phyloP scores from a whole-genome alignment of 2,113 vertebrate genomes.

The Sphaerodactylus townsendi region DNA sequence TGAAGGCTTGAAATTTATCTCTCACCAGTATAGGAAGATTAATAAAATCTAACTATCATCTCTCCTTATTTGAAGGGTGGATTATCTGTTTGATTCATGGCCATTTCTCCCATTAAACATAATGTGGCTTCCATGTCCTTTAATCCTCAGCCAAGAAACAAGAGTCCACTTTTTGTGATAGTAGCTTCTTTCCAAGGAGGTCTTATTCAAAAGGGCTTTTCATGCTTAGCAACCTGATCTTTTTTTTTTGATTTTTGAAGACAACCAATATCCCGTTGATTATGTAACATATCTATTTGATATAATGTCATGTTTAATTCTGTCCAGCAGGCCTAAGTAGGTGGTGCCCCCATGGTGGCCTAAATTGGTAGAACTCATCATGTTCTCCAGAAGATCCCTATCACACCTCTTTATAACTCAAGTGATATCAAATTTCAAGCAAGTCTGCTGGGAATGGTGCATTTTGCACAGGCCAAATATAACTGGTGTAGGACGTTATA shows the following conservation, averaged over 20 bases:
- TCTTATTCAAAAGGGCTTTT: not conserved
- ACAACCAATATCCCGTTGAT: not conserved
- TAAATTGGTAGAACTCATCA: no score
- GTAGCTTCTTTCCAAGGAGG: not conserved
- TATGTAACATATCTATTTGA: no score
- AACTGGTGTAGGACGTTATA: no score
- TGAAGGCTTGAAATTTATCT: not conserved
- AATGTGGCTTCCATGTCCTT: not conserved
- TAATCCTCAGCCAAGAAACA: conserved; percentile 20
- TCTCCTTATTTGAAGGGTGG: not conserved
- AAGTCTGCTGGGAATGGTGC: not conserved
- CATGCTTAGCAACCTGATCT: not conserved
- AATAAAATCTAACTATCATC: not conserved
- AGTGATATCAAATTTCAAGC: conserved; percentile 9
- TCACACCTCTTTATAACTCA: not conserved
- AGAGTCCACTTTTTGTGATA: not conserved
- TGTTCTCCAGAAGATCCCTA: not conserved
- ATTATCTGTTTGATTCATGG: not conserved
- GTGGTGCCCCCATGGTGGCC: no score
- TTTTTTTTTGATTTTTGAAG: not conserved
- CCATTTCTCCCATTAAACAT: not conserved
- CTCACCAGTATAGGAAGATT: conserved; percentile 9
- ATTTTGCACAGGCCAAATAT: no score
- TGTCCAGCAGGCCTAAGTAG: no score
- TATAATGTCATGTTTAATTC: no score